Base-by-base conservation (phyloP, 1,140 invertebrate species). In the Habropoda laboriosa region DNA sequence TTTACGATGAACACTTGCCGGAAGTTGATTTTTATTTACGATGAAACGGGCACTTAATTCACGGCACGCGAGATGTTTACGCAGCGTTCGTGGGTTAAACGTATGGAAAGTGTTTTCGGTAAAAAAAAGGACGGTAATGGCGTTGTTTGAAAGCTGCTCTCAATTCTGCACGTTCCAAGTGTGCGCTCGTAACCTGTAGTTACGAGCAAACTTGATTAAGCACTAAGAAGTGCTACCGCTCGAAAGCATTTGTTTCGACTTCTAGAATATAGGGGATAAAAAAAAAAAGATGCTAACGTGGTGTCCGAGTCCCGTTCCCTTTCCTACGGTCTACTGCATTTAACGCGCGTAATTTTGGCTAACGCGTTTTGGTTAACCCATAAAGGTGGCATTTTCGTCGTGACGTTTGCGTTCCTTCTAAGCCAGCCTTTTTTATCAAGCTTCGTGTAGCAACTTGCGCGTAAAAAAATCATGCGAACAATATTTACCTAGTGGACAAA, bases 151-250 rank as follows among this genome's bases (percentile, higher is more conserved):
- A 27, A 64, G 40, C 61, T 45, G 13, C 16, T 45, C 27, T 30
- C 42, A 18, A n/a, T 47, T 45, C 18, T 21, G 16, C 5, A 24
- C 40, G 7, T 66, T 47, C 63, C 10, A 42, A 45, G 61, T 18
- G 40, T 47, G 18, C 27, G 42, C 27, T 32, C 42, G 63, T 30
- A 47, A 66, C 42, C 6, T 49, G 32, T n/a, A 66, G 63, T 47
- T 66, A 47, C 42, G 42, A 47, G 63, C 27, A 32, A 47, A 66
- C 63, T 66, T 30, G 63, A 66, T 66, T 66, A 66, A 32, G 27
- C 42, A 21, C 27, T 3, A 21, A 0, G 63, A 66, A 32, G 47
- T 40, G 63, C 47, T 47, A 42, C 42, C 63, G 27, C 27, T 30
- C 27, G 42, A 66, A 35, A 66, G 63, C 42, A 63, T 66, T 47